These are phyloP conservation scores for Linurgus olivaceus DNA, from an alignment of 2,797 vertebrate species.

Conservation along the genomic window DNA sequence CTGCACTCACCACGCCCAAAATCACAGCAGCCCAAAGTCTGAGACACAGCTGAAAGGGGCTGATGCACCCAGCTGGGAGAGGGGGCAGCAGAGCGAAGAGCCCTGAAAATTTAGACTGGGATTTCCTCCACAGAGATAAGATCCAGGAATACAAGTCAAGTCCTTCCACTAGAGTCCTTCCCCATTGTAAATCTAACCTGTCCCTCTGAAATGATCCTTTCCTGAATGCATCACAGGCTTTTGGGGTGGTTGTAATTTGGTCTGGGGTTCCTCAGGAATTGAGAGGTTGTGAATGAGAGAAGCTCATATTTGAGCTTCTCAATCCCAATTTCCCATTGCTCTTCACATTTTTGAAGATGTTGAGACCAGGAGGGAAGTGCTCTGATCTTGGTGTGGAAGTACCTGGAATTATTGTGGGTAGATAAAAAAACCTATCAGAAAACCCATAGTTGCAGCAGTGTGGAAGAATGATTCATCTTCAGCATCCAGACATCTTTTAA, in stretches of 20 bases:
- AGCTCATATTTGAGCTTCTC: neutral
- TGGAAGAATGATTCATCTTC: neutral
- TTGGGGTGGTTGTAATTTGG: neutral
- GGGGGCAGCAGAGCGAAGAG: neutral
- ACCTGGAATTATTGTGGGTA: neutral
- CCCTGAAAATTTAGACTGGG: neutral
- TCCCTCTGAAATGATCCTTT: neutral
- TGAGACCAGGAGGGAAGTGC: neutral
- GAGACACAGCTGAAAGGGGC: neutral
- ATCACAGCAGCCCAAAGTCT: neutral
- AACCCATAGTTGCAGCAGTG: neutral
- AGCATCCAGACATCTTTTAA: neutral
- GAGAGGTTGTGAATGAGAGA: neutral
- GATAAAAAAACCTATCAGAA: neutral
- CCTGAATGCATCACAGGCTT: neutral
- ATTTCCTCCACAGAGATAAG: neutral
- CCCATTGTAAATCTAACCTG: neutral
- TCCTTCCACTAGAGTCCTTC: neutral
- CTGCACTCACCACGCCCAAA: neutral
- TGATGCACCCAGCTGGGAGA: neutral
- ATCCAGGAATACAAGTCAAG: neutral
- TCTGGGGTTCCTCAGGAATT: neutral
- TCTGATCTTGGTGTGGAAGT: neutral
- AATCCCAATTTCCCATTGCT: neutral
- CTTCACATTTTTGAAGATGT: neutral